Evolutionary conservation across 2,113 vertebrate genomes (phyloP), one percentile per base, ranked within the genome.

Genomic region (Mixornis gularis): DNA sequence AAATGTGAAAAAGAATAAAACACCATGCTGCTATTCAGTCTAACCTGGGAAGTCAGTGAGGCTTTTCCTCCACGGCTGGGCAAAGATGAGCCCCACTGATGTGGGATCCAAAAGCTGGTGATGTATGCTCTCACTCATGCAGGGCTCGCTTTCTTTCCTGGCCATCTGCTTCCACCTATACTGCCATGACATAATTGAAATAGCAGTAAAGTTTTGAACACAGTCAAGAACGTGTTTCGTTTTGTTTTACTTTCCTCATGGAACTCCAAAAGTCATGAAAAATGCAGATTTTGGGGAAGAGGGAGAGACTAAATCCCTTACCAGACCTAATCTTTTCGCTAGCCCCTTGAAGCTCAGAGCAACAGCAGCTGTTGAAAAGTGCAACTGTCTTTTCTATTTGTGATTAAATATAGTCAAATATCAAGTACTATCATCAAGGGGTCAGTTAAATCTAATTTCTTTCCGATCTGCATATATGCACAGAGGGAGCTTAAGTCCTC

Each of bases 391-490:
- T 95, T 93, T 86, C 82, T 69, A 59, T 73, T 86, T 41, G 13
- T 66, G 69, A 90, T 91, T 95, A 85, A 87, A 76, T 81, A 78
- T 22, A 95, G 85, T 41, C 32, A 92, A 92, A 87, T 87, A 91
- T 62, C 74, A 85, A 79, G 73, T 87, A 59, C 91, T 91, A 65
- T 87, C 85, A 96, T 85, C 95, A 94, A 92, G 92, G 53, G 85
- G 65, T 94, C 92, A 93, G 81, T 96, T 91, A 94, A 96, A 92
- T 24, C 17, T 83, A 89, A 87, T 95, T 90, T 95, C 81, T 92
- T 95, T 96, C 94, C 8, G 3, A 18, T 84, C 88, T 86, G 32
- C 86, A 69, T 92, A 79, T 79, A 91, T 87, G 90, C 88, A 86
- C 93, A 95, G 51, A 90, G 86, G 92, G 85, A 88, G 36, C 53